A percentile compares a stretch with the other conserved stretches of the same genome.
These are phyloP conservation scores for Dioctria linearis DNA, from an alignment of 2,888 invertebrate genomes.

Conservation along the genomic window DNA sequence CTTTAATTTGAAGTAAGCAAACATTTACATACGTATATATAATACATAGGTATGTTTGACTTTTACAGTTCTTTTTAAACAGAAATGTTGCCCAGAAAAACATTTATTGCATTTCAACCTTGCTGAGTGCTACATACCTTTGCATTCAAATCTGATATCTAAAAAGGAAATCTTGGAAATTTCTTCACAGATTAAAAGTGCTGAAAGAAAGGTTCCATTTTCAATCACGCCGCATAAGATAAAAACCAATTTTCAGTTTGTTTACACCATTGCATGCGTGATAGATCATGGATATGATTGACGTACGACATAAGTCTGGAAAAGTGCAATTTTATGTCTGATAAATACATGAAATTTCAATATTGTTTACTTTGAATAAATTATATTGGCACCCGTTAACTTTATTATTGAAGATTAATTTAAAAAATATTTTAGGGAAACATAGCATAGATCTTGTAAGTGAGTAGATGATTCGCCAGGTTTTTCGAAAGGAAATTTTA, in stretches of 20 bases:
- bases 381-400: no score
- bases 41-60: no score
- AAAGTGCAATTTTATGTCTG: no score
- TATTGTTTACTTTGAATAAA: no score
- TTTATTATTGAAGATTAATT: no score
- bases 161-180: not conserved
- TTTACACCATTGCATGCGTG: not conserved
- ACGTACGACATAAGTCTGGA: no score
- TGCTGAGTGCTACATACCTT: not conserved
- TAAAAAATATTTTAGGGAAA: no score
- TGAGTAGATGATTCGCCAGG: no score
- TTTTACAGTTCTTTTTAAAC: slow-evolving; percentile 25
- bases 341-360: no score
- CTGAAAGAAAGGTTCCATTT: not conserved
- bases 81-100: not conserved
- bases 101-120: slow-evolving; percentile 23
- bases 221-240: not conserved
- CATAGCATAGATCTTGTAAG: no score
- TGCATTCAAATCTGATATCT: not conserved
- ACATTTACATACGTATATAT: no score
- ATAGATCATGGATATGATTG: slow-evolving; percentile 16
- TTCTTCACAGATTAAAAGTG: not conserved
- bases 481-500: no score
- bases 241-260: not conserved
- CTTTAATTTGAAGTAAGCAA: not conserved